Percentiles rank a stretch among this genome's conserved stretches.
phyloP scores from a whole-genome alignment of 2,113 vertebrate species.

The Loxodonta africana region DNA sequence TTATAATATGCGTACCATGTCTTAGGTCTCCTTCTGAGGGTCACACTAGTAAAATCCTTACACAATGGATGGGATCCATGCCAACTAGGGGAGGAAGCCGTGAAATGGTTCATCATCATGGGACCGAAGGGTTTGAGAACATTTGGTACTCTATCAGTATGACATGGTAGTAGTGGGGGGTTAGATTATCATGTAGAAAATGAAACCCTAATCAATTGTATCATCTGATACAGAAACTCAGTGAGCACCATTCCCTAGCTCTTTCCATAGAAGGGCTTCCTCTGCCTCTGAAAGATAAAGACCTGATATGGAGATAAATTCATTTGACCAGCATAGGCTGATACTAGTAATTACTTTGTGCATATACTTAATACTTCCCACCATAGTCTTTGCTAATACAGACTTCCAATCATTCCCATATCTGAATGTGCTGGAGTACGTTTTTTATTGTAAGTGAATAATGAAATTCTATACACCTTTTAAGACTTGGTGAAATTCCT shows the following conservation, averaged over 20 bases:
- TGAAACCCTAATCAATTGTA: too few species aligned
- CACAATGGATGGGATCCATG: background rate
- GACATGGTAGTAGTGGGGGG: background rate
- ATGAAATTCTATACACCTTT: background rate
- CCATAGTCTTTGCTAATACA: background rate
- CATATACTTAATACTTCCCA: background rate
- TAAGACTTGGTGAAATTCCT: background rate
- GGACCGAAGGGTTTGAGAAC: background rate
- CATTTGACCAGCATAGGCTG: background rate
- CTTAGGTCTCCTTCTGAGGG: too few species aligned
- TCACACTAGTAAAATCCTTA: background rate
- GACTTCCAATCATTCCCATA: background rate
- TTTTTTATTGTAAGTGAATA: background rate
- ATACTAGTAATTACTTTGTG: background rate
- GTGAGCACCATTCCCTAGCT: background rate
- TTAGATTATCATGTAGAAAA: background rate
- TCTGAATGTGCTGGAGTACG: background rate
- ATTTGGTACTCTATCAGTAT: background rate
- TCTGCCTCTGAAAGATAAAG: background rate
- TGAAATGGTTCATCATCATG: background rate
- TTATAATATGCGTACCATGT: accelerated
- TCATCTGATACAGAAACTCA: background rate
- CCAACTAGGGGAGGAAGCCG: background rate
- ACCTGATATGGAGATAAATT: accelerated
- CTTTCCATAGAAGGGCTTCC: background rate